Conservation (phyloP, 2,797 vertebrate genomes). For the Neoniphon sammara region DNA sequence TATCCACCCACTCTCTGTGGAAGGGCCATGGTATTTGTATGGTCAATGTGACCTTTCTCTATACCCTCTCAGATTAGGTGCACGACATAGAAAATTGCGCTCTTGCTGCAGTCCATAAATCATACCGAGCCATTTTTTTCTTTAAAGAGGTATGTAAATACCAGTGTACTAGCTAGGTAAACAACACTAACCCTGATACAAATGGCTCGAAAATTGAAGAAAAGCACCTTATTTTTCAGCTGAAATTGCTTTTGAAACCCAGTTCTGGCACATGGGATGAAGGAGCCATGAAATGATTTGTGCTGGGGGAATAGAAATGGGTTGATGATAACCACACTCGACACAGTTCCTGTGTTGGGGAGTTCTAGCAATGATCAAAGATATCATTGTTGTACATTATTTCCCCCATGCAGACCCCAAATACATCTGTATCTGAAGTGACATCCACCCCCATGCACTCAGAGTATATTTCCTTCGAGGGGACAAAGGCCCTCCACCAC, state of each 20-base stretch:
- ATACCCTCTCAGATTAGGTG: conserved; percentile 97
- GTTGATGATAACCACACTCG: conserved; percentile 94
- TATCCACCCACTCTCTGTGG: conserved; percentile 94
- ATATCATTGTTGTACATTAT: conserved; percentile 92
- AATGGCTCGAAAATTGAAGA: conserved; percentile 99
- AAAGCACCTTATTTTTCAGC: conserved; percentile 99
- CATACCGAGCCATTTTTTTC: conserved; percentile 94
- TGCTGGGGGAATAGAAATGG: conserved; percentile 91
- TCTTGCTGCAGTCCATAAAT: conserved; percentile 99
- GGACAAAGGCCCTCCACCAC: conserved; percentile 69
- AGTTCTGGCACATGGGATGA: conserved; percentile 89
- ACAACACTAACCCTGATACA: conserved; percentile 98
- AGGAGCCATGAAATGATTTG: conserved; percentile 95
- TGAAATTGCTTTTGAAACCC: conserved; percentile 99
- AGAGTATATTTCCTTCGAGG: conserved; percentile 76
- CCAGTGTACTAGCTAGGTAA: conserved; percentile 99
- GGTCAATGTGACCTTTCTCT: conserved; percentile 95
- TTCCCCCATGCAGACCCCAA: conserved; percentile 85
- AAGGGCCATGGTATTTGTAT: conserved; percentile 96
- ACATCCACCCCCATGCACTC: conserved; percentile 83
- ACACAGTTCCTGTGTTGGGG: conserved; percentile 88
- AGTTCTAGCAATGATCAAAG: conserved; percentile 94
- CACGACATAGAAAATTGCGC: conserved; percentile 99
- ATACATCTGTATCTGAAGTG: conserved; percentile 89
- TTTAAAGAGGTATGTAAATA: conserved; percentile 99